Evolutionary conservation across 2,888 invertebrate species (phyloP).

Genomic region (Tipula unca): DNA sequence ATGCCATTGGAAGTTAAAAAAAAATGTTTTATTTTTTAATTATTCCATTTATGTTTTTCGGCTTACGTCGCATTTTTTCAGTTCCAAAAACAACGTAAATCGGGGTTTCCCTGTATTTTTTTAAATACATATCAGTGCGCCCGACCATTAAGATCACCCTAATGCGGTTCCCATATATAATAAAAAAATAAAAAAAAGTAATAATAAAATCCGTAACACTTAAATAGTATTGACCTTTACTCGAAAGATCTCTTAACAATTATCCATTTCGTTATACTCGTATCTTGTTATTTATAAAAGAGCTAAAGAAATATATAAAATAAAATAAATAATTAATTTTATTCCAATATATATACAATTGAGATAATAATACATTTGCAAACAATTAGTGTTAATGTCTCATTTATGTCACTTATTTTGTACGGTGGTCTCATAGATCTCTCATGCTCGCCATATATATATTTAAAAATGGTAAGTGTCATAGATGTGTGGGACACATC

Average conservation of each 20-base stretch:
- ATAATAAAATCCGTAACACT: not conserved
- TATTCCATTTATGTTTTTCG: no score
- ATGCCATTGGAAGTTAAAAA: no score
- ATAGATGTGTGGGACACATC: not conserved
- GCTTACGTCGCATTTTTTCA: no score
- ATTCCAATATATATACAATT: not conserved
- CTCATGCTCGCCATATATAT: not conserved
- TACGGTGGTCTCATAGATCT: not conserved
- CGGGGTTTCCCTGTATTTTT: no score
- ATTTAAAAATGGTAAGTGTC: not conserved
- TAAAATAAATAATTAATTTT: not conserved
- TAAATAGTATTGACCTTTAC: not conserved
- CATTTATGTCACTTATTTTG: slow-evolving; percentile 8
- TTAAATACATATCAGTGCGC: no score
- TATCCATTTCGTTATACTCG: not conserved
- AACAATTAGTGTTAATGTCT: slow-evolving; percentile 14
- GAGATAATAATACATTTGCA: not conserved
- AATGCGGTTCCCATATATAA: not conserved
- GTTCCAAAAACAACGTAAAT: no score
- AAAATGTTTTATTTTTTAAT: no score
- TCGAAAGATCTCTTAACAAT: not conserved
- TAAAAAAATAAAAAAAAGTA: not conserved
- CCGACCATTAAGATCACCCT: not conserved
- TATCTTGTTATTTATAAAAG: not conserved
- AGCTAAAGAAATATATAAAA: not conserved